Percentiles rank a stretch among this genome's conserved stretches.
Evolutionary conservation across 2,888 invertebrate genomes (phyloP).

Genomic region (Plebejus anna): DNA sequence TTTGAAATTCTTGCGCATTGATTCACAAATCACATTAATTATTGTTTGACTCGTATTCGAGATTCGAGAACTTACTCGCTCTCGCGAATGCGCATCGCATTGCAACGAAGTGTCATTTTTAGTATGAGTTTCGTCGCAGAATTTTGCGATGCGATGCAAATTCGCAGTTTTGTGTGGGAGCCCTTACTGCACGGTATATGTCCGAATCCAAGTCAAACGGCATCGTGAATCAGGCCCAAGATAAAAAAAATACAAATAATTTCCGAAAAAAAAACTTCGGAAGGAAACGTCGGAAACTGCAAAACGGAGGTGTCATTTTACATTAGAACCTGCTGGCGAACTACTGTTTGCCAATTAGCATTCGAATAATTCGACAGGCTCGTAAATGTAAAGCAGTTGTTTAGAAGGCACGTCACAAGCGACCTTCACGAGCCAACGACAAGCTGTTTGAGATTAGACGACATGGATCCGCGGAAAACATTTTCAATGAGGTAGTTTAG

Average conservation of each 20-base stretch:
- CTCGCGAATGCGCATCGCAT: no score
- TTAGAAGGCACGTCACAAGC: conserved; percentile 10
- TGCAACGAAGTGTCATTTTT: no score
- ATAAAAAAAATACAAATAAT: no score
- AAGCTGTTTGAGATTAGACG: conserved; percentile 9
- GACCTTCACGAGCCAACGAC: conserved; percentile 10
- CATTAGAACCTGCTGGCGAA: background rate
- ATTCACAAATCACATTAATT: no score
- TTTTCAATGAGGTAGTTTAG: background rate
- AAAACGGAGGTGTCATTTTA: conserved; percentile 4
- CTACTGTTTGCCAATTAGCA: conserved; percentile 24
- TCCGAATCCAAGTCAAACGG: background rate
- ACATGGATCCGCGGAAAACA: background rate
- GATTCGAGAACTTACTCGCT: background rate
- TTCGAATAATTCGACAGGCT: conserved; percentile 16
- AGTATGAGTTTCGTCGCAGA: no score
- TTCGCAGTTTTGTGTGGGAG: no score
- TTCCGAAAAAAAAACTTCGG: background rate
- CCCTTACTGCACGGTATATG: background rate
- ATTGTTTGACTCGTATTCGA: no score
- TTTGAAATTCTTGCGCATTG: no score
- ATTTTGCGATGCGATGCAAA: no score
- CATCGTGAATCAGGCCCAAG: background rate
- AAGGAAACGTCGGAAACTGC: background rate
- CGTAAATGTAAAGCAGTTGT: conserved; percentile 10